Conservation (phyloP, 1,140 invertebrate genomes). For the Leptestheria dahalacensis region DNA sequence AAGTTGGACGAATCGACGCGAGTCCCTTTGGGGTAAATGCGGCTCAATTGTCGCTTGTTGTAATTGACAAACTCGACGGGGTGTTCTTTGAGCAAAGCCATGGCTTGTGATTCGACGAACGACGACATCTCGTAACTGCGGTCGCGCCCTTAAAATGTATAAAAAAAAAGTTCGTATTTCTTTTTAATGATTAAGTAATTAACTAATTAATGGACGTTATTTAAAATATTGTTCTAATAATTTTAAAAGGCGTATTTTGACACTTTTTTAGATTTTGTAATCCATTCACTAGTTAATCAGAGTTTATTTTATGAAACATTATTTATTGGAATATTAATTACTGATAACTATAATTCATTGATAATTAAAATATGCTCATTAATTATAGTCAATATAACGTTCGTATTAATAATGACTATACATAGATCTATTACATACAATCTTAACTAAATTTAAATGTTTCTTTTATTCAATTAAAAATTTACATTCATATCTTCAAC, state of each 20-base stretch:
- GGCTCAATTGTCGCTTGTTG: conserved; percentile 71
- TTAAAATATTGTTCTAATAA: neutral
- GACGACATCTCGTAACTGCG: conserved; percentile 94
- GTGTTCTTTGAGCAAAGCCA: conserved; percentile 75
- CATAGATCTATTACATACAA: too few species aligned
- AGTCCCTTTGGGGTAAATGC: conserved; percentile 86
- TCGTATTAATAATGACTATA: too few species aligned
- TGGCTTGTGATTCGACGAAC: conserved; percentile 93
- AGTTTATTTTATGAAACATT: too few species aligned
- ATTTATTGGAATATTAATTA: too few species aligned
- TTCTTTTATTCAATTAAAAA: too few species aligned
- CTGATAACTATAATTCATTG: too few species aligned
- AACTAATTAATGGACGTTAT: neutral
- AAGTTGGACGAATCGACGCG: conserved; percentile 97
- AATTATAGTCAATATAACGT: too few species aligned
- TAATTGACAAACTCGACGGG: conserved; percentile 97
- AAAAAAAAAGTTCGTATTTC: too few species aligned
- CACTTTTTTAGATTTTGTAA: neutral
- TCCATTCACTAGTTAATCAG: neutral
- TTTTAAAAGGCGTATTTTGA: neutral
- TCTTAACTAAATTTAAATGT: too few species aligned
- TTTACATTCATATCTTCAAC: too few species aligned
- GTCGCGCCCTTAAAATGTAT: conserved; percentile 58
- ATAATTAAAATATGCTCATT: too few species aligned
- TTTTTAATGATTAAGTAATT: too few species aligned